Conservation (phyloP, 64 coral and sea anemone species). For the Acropora tenuis region DNA sequence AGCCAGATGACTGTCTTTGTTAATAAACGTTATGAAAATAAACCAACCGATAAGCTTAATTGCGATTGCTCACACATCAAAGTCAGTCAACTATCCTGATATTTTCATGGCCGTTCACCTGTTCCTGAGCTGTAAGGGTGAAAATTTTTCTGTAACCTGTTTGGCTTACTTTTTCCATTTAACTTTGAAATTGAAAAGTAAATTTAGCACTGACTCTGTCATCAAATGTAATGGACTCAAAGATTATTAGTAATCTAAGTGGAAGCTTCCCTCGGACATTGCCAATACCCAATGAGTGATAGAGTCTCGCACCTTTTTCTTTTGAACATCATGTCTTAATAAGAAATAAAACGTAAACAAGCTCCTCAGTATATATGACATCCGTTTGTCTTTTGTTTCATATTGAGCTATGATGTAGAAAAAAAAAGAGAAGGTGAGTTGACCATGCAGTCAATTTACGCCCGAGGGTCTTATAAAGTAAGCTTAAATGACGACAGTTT, state of each 20-base stretch:
- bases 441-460: background rate
- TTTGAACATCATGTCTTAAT: background rate
- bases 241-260: background rate
- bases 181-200: background rate
- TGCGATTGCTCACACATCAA: background rate
- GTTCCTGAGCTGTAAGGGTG: background rate
- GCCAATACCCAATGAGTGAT: background rate
- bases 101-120: background rate
- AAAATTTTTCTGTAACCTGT: background rate
- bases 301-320: background rate
- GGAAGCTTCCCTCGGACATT: background rate
- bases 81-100: background rate
- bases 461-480: background rate
- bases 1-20: background rate
- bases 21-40: background rate
- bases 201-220: background rate
- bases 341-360: background rate
- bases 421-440: background rate
- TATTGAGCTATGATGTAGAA: background rate
- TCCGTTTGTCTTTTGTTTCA: background rate
- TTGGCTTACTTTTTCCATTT: background rate
- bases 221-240: background rate
- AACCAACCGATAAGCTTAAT: background rate
- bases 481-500: background rate
- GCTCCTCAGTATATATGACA: background rate